Percentiles rank a stretch among this genome's conserved stretches.
phyloP scores from a whole-genome alignment of 2,888 invertebrate species.

The Sinopyrophorus schimmeli region DNA sequence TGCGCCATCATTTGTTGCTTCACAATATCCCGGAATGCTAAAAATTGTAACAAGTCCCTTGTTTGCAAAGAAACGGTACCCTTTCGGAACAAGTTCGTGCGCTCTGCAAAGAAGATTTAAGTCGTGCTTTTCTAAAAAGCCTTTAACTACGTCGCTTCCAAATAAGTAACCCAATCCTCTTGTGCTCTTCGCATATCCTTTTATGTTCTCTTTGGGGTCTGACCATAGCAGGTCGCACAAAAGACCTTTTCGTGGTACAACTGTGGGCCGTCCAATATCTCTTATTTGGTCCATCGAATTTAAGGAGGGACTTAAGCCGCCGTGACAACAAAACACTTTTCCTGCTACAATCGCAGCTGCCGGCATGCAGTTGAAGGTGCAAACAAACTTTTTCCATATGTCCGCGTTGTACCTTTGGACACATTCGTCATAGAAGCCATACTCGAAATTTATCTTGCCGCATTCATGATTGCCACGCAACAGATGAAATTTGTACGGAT shows the following conservation, averaged over 20 bases:
- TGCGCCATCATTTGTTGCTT: constrained; percentile 48
- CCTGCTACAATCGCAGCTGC: constrained; percentile 51
- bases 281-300: constrained; percentile 45
- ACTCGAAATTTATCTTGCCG: constrained; percentile 66
- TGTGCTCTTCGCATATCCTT: constrained; percentile 45
- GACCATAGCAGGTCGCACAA: constrained; percentile 49
- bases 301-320: constrained; percentile 50
- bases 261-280: constrained; percentile 43
- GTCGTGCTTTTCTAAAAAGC: constrained; percentile 45
- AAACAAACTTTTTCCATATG: constrained; percentile 51
- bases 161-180: constrained; percentile 47
- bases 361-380: constrained; percentile 50
- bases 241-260: constrained; percentile 42
- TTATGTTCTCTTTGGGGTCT: constrained; percentile 40
- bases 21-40: constrained; percentile 50
- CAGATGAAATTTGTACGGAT: constrained; percentile 70
- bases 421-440: constrained; percentile 70
- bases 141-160: constrained; percentile 44
- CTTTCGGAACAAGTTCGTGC: constrained; percentile 49
- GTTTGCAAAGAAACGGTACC: constrained; percentile 48
- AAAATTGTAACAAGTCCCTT: constrained; percentile 48
- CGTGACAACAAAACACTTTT: constrained; percentile 52
- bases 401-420: constrained; percentile 51
- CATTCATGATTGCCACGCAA: constrained; percentile 70
- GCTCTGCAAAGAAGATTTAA: constrained; percentile 48